Evolutionary conservation across 2,888 invertebrate genomes (phyloP).

Genomic region (Scrobipalpa costella): DNA sequence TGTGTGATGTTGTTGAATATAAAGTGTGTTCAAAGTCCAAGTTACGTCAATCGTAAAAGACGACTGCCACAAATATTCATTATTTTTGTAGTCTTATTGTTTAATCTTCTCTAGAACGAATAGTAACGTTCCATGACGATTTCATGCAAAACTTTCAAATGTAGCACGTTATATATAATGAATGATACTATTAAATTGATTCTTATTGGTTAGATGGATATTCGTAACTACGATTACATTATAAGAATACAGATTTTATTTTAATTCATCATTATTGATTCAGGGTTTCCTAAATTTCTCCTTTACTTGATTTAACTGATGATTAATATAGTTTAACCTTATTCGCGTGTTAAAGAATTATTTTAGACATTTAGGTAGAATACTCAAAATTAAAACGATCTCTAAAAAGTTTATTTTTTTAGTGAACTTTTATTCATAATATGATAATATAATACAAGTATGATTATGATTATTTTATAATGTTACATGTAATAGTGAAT

Average conservation of each 20-base stretch:
- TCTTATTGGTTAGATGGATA: too few relatives aligned
- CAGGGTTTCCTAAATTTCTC: neutral
- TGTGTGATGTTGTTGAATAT: too few relatives aligned
- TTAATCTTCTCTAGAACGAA: too few relatives aligned
- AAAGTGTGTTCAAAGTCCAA: too few relatives aligned
- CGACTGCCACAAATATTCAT: too few relatives aligned
- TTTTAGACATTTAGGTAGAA: constrained; percentile 46
- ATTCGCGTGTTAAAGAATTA: neutral
- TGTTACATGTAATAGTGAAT: constrained; percentile 22
- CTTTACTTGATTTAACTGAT: neutral
- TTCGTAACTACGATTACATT: too few relatives aligned
- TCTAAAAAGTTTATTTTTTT: constrained; percentile 50
- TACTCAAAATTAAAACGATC: constrained; percentile 55
- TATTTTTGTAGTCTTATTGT: too few relatives aligned
- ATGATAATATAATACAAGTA: neutral
- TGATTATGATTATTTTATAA: neutral
- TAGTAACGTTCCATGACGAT: too few relatives aligned
- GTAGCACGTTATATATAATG: too few relatives aligned
- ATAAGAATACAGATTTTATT: neutral
- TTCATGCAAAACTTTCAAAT: too few relatives aligned
- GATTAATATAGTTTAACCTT: neutral
- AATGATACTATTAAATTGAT: too few relatives aligned
- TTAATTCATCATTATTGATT: neutral
- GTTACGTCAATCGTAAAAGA: too few relatives aligned
- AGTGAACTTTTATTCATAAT: constrained; percentile 29